phyloP scores from a whole-genome alignment of 1,140 invertebrate species.

The Drosophila nigrodunni region DNA sequence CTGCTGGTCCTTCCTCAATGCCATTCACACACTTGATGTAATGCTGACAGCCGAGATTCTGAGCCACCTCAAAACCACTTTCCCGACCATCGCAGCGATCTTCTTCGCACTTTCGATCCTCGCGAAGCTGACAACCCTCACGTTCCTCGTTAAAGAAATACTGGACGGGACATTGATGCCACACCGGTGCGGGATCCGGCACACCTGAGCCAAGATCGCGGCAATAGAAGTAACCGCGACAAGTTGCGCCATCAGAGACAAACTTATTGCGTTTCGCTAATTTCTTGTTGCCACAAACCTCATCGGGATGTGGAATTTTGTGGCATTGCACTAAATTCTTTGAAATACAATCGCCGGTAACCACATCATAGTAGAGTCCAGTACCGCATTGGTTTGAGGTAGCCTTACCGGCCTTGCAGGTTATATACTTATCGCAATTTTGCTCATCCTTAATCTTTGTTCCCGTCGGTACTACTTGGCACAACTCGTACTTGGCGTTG shows the following conservation, averaged over 20 bases:
- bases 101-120: constrained; percentile 42
- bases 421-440: constrained; percentile 60
- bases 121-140: constrained; percentile 37
- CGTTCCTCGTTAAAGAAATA: constrained; percentile 61
- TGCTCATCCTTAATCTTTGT: constrained; percentile 37
- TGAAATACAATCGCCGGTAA: constrained; percentile 28
- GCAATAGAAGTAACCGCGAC: constrained; percentile 73
- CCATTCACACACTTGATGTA: constrained; percentile 60
- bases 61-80: constrained; percentile 48
- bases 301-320: constrained; percentile 54
- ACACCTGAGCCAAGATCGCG: constrained; percentile 55
- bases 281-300: constrained; percentile 67
- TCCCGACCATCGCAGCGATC: constrained; percentile 72
- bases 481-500: constrained; percentile 55
- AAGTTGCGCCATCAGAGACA: constrained; percentile 66
- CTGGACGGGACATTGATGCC: constrained; percentile 39
- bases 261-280: constrained; percentile 57
- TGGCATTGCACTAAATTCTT: constrained; percentile 57
- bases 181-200: constrained; percentile 54
- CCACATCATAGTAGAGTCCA: constrained; percentile 58
- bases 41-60: constrained; percentile 54
- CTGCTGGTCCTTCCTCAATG: neutral
- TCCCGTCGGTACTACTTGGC: constrained; percentile 42
- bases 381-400: constrained; percentile 24
- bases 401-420: constrained; percentile 24